A percentile compares a stretch with the other conserved stretches of the same genome.
Evolutionary conservation across 2,113 vertebrate species (phyloP).

Genomic region (Phyllopteryx taeniolatus): DNA sequence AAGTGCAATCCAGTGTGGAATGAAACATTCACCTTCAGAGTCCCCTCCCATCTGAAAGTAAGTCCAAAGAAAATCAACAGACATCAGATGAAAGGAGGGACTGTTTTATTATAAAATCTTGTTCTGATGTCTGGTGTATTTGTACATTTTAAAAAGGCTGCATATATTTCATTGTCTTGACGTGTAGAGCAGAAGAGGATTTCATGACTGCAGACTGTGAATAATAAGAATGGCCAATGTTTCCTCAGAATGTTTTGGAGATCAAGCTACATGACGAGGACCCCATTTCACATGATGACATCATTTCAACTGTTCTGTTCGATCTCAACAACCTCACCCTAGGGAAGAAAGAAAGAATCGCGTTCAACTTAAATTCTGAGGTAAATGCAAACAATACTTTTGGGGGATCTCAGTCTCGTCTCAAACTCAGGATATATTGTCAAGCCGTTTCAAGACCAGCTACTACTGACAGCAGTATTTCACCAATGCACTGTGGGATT

Average conservation of each 20-base stretch:
- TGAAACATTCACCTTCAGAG: constrained; percentile 79
- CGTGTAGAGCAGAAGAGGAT: background rate
- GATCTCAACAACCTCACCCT: constrained; percentile 62
- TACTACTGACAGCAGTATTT: too few relatives aligned
- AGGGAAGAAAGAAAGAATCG: constrained; percentile 47
- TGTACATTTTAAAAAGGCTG: background rate
- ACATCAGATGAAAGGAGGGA: background rate
- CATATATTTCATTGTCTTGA: too few relatives aligned
- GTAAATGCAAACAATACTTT: constrained; percentile 28
- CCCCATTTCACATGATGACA: constrained; percentile 56
- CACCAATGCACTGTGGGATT: too few relatives aligned
- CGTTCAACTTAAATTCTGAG: constrained; percentile 58
- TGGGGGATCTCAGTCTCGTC: background rate
- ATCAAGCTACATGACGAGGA: constrained; percentile 73
- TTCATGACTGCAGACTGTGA: background rate
- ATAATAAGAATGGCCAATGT: background rate
- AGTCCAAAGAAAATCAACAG: background rate
- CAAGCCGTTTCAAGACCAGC: too few relatives aligned
- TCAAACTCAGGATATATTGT: background rate
- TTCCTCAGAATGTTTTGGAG: constrained; percentile 69
- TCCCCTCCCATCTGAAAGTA: constrained; percentile 80
- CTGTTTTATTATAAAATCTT: background rate
- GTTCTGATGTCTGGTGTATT: background rate
- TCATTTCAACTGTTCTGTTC: constrained; percentile 57
- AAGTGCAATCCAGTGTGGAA: constrained; percentile 79